Evolutionary conservation across 2,888 invertebrate genomes (phyloP), one percentile per base, ranked within the genome.

Genomic region (Achlya flavicornis): DNA sequence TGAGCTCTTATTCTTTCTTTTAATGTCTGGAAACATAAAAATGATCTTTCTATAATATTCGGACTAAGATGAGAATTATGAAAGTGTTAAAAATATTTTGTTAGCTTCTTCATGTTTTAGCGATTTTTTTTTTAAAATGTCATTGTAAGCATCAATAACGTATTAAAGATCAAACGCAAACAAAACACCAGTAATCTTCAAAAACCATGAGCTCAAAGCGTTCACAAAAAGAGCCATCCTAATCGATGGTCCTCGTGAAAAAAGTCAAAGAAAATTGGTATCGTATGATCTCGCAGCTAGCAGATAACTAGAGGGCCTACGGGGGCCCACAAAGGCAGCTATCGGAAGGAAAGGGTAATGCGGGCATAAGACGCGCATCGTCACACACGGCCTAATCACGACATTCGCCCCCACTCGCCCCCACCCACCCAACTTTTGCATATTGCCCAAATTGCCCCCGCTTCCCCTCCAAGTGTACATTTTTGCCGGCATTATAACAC

Each of bases 301-400:
- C 79, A 88, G 91, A 90, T 90, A 90, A 85, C 88, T 84, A 81
- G 81, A 85, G 84, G 84, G 82, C 84, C 88, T 84, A 81, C 80
- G 85, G 84, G 84, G 82, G 73, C 77, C 77, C 75, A 92, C 92
- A 92, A 92, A 92, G 91, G 92, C 91, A 85, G 90, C 87, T 92
- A 93, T 92, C 93, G 93, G 93, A 93, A 92, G 93, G 91, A 93
- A 93, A 92, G 93, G 93, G 93, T 93, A 92, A 93, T 93, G 91
- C 92, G 93, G 93, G 93, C 91, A 88, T 91, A 93, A 93, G 93
- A 93, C 87, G 93, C 93, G 92, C 93, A 91, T 92, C 93, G 93
- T 84, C 92, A 92, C 93, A 93, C 93, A 92, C 92, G 90, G 92
- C 90, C 92, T 93, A 92, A 93, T 92, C 93, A 92, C 89, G 86